Conservation (phyloP, 2,113 vertebrate genomes). For the Coptodon bakossiorum region DNA sequence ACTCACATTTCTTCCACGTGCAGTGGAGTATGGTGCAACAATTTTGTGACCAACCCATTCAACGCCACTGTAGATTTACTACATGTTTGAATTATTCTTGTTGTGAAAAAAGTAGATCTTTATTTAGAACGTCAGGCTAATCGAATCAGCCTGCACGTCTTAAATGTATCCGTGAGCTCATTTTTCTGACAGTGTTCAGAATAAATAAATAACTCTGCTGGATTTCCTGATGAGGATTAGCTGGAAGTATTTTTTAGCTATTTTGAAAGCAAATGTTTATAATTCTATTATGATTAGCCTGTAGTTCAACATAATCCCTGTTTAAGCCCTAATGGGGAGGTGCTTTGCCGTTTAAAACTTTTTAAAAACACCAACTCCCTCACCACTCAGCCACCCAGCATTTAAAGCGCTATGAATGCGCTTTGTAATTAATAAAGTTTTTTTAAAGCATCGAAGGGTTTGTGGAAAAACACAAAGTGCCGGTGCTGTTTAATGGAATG, state of each 20-base stretch:
- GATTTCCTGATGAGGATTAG: background rate
- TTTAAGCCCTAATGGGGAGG: background rate
- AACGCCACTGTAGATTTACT: background rate
- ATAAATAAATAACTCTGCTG: background rate
- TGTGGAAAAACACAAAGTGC: background rate
- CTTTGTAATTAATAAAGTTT: slow-evolving; percentile 5
- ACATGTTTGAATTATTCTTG: background rate
- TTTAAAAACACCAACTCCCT: background rate
- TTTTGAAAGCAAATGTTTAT: background rate
- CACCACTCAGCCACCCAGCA: background rate
- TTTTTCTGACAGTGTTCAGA: background rate
- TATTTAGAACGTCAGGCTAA: background rate
- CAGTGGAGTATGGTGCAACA: background rate
- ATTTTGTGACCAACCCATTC: background rate
- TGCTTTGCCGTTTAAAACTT: background rate
- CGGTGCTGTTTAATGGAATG: background rate
- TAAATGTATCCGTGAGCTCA: background rate
- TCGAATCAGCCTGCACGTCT: background rate
- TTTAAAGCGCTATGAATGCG: background rate
- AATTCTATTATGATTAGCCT: background rate
- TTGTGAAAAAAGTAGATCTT: background rate
- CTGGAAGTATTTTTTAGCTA: background rate
- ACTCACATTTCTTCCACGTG: background rate
- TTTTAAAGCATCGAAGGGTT: background rate
- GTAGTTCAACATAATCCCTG: background rate